phyloP scores from a whole-genome alignment of 2,888 invertebrate genomes.

The Tineola bisselliella region DNA sequence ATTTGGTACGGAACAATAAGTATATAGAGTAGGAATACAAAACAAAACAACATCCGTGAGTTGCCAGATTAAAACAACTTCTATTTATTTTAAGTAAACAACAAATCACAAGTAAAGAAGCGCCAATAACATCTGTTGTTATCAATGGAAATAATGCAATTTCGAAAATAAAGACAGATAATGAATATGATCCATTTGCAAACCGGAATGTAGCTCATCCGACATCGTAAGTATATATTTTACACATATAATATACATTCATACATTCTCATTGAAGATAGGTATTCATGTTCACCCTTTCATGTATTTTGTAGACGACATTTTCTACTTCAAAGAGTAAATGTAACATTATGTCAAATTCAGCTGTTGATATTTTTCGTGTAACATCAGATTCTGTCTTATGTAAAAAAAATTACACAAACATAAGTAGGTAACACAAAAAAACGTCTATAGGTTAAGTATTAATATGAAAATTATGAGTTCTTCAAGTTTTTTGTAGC shows the following conservation, averaged over 20 bases:
- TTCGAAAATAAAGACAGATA: constrained; percentile 28
- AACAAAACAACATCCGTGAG: too few relatives aligned
- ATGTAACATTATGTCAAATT: not conserved
- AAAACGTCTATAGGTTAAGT: too few relatives aligned
- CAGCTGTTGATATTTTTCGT: not conserved
- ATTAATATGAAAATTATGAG: too few relatives aligned
- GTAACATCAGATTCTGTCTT: not conserved
- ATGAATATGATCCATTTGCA: constrained; percentile 74
- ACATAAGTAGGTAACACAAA: too few relatives aligned
- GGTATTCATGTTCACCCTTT: not conserved
- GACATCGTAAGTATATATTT: constrained; percentile 69
- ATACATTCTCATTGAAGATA: not conserved
- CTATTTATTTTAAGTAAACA: not conserved
- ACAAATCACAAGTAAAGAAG: constrained; percentile 20
- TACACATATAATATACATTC: too few relatives aligned
- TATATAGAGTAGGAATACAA: too few relatives aligned
- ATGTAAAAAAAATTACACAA: too few relatives aligned
- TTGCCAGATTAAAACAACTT: too few relatives aligned
- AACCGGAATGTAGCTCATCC: constrained; percentile 72
- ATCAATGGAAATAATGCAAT: constrained; percentile 33
- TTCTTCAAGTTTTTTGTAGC: too few relatives aligned
- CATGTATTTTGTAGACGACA: not conserved
- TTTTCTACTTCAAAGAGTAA: constrained; percentile 11
- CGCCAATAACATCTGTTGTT: constrained; percentile 37
- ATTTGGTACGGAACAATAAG: too few relatives aligned